These are phyloP conservation scores for Drosophila pallidifrons DNA, from an alignment of 1,140 invertebrate species.

Conservation along the genomic window DNA sequence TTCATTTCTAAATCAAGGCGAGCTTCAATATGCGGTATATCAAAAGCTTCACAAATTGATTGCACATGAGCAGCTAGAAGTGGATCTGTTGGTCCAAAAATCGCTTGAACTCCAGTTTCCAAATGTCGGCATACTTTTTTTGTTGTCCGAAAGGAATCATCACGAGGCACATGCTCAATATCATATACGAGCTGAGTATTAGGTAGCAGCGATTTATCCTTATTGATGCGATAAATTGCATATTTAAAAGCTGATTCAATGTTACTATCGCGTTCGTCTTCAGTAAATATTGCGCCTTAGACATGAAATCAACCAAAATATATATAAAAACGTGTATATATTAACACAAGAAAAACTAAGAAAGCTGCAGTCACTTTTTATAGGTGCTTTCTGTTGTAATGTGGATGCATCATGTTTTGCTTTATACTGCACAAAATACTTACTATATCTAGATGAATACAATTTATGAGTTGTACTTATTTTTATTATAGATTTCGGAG, in stretches of 20 bases:
- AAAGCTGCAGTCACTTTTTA: not conserved
- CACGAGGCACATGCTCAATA: constrained; percentile 94
- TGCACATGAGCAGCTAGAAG: constrained; percentile 93
- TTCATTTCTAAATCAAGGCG: constrained; percentile 89
- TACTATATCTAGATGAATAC: too few relatives aligned
- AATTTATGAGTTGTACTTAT: too few relatives aligned
- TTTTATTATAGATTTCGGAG: too few relatives aligned
- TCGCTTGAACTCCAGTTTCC: constrained; percentile 93
- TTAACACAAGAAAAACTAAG: not conserved
- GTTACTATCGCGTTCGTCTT: constrained; percentile 93
- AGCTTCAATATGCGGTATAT: constrained; percentile 95
- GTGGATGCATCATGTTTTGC: too few relatives aligned
- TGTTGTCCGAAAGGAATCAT: constrained; percentile 95
- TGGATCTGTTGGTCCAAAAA: constrained; percentile 95
- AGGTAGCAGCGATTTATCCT: constrained; percentile 92
- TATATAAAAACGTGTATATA: not conserved
- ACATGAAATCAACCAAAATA: not conserved
- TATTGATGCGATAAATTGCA: constrained; percentile 96
- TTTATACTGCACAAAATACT: too few relatives aligned
- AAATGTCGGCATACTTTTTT: constrained; percentile 96
- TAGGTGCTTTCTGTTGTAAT: too few relatives aligned
- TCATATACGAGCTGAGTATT: constrained; percentile 95
- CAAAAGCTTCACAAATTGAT: constrained; percentile 94
- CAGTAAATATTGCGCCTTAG: constrained; percentile 94
- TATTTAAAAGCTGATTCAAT: constrained; percentile 96